A percentile compares a stretch with the other conserved stretches of the same genome.
phyloP scores from a whole-genome alignment of 2,113 vertebrate species.

The Taurulus bubalis region DNA sequence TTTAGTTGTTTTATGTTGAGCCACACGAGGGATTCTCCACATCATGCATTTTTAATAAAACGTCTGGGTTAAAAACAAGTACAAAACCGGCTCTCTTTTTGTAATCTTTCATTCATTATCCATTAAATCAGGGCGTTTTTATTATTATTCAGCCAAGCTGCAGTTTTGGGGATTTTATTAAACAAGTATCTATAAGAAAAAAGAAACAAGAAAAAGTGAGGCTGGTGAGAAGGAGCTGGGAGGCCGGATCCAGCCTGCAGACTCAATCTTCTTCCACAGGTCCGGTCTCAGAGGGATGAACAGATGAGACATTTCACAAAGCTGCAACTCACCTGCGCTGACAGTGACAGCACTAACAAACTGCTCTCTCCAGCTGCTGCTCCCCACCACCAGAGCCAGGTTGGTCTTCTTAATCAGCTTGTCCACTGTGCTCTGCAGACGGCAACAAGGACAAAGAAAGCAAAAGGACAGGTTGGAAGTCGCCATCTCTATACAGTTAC shows the following conservation, averaged over 20 bases:
- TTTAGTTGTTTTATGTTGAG: conserved; percentile 46
- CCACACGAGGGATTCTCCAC: conserved; percentile 17
- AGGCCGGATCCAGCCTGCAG: conserved; percentile 9
- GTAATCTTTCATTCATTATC: conserved; percentile 10
- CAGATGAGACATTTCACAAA: conserved; percentile 46
- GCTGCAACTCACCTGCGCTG: conserved; percentile 84
- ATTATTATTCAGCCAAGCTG: not conserved
- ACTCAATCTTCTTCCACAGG: conserved; percentile 39
- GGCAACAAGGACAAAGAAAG: conserved; percentile 13
- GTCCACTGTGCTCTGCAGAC: conserved; percentile 86
- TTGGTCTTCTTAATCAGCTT: conserved; percentile 91
- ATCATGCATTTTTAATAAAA: conserved; percentile 62
- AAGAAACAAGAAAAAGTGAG: not conserved
- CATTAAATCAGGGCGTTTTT: conserved; percentile 1
- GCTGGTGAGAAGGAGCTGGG: conserved; percentile 31
- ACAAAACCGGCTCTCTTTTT: conserved; percentile 11
- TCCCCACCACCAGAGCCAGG: conserved; percentile 88
- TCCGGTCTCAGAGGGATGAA: conserved; percentile 29
- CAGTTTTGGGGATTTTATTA: conserved; percentile 10
- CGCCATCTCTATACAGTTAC: not conserved
- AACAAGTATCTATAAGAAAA: not conserved
- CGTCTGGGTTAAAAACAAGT: conserved; percentile 34
- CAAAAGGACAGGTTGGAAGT: not conserved
- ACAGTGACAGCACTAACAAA: conserved; percentile 90
- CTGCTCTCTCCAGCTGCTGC: conserved; percentile 90